Evolutionary conservation across 1,140 invertebrate genomes (phyloP), one percentile per base, ranked within the genome.

Genomic region (Monomorium pharaonis): DNA sequence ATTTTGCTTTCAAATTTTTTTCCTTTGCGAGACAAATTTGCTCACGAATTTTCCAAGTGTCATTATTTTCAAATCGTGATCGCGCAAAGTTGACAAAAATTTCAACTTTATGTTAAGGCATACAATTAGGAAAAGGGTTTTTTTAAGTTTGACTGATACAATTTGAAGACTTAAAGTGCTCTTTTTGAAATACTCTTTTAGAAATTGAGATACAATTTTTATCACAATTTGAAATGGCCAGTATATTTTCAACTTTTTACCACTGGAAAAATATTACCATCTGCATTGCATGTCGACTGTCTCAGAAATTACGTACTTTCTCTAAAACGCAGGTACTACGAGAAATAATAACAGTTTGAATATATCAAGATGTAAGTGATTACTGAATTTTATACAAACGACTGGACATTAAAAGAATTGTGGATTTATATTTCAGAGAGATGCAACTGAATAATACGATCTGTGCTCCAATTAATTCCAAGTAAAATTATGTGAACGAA

Each of bases 381-480:
- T 37, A 56, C 2, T 56, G 4, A 75, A 24, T 56, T 56, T n/a
- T 54, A 54, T 3, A 30, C 1, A 58, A 27, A 21, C n/a, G 30
- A 30, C 30, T 33, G 21, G n/a, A 69, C 42, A 47, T 47, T 69
- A 16, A 51, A 21, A 51, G 3, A 74, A 16, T 37, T 54, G 14
- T 14, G 14, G 49, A 74, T 56, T 74, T 58, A 18, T 18, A n/a
- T 33, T 27, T 56, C 33, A 58, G 51, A 74, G 51, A 74, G 51
- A 24, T 24, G 27, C 56, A 47, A 47, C 16, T 6, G 42, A 10
- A 9, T 63, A 37, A 54, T 12, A 51, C 16, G 3, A 37, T 77
- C 37, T 42, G 27, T 70, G 27, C 10, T 80, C 24, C 16, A 80
- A 80, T 78, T 67, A 78, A 78, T 67, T 33, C 30, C 24, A 49